Evolutionary conservation across 2,888 invertebrate species (phyloP), one percentile per base, ranked within the genome.

Genomic region (Hermodice carunculata): DNA sequence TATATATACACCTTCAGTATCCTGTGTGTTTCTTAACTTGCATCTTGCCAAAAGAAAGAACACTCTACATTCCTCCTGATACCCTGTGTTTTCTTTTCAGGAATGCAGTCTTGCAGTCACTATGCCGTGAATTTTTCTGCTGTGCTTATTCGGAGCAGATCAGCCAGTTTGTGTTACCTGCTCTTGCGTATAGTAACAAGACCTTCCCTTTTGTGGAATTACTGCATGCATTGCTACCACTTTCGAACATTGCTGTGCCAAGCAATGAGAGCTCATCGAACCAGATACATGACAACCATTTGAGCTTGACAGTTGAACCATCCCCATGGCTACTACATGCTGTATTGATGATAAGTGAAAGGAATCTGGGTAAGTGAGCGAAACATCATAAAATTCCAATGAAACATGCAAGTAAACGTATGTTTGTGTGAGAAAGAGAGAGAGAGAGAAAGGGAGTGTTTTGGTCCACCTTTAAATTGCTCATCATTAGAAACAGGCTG

Each of bases 241-340:
- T 29, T 6, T 26, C n/a, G n/a, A n/a, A n/a, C n/a, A n/a, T n/a
- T n/a, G n/a, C n/a, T n/a, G n/a, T n/a, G 1, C 60, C 60, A 17
- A 43, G 29, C 19, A 49, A 28, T 28, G 26, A 28, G 42, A 37
- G 29, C 22, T 28, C 19, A 32, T 19, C 22, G 11, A 32, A 22
- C 3, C 2, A 6, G 6, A 31, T 37, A 24, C 46, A 26, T 4
- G 29, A 4, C 6, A 37, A 17, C 17, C 40, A 40, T 31, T 34
- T n/a, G 34, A n/a, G 44, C 60, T 43, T 84, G 49, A 86, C 85
- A 54, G 88, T 88, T 57, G 88, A 88, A 11, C 89, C 90, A 61
- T 90, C 91, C 31, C 89, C 90, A 2, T 91, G 90, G 89, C 84
- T 93, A 60, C 87, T 93, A 52, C 91, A 92, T 82, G 90, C 91